Conservation (phyloP, 2,797 vertebrate species). For the Peromyscus melanophrys region DNA sequence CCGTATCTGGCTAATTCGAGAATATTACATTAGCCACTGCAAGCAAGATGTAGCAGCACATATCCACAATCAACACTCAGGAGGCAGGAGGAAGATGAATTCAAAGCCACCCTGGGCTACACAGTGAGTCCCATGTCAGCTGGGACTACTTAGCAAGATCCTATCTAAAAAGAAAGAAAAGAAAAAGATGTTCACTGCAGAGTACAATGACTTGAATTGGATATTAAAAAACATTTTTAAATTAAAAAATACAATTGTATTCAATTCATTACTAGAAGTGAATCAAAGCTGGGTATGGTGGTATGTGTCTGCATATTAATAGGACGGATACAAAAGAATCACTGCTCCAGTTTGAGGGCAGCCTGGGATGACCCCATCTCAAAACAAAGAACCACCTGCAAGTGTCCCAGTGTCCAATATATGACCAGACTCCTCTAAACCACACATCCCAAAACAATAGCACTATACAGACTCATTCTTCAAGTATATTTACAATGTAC, state of each 20-base stretch:
- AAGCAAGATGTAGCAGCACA: neutral
- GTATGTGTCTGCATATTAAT: neutral
- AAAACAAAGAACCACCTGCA: neutral
- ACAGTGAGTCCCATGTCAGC: neutral
- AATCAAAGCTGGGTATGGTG: neutral
- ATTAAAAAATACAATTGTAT: constrained; percentile 1
- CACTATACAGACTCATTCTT: constrained; percentile 28
- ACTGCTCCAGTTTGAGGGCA: neutral
- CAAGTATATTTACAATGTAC: constrained; percentile 24
- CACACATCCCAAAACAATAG: neutral
- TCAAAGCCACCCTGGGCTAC: neutral
- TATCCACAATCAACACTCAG: neutral
- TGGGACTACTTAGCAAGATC: neutral
- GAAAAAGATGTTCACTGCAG: neutral
- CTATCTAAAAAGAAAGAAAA: neutral
- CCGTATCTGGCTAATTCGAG: neutral
- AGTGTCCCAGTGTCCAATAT: neutral
- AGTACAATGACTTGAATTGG: constrained; percentile 45
- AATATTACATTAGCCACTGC: neutral
- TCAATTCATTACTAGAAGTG: neutral
- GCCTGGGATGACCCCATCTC: neutral
- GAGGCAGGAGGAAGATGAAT: neutral
- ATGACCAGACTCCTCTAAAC: neutral
- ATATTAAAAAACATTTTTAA: constrained; percentile 41
- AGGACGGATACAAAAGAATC: neutral